Evolutionary conservation across 2,888 invertebrate species (phyloP).

Genomic region (Rotaria macrura): DNA sequence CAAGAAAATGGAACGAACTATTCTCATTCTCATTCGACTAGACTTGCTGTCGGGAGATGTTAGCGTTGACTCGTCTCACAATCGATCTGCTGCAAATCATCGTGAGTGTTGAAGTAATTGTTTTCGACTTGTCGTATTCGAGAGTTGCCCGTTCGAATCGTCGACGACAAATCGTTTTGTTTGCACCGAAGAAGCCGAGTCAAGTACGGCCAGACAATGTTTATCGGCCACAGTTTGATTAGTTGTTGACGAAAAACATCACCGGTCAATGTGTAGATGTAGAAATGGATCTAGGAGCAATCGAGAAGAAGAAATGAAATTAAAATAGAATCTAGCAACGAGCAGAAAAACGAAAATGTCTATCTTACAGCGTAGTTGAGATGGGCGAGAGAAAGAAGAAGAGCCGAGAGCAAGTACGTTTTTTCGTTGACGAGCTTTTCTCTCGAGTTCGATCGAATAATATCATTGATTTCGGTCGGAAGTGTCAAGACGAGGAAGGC

Average conservation of each 20-base stretch:
- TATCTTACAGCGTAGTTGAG: not conserved
- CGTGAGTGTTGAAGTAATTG: too few relatives aligned
- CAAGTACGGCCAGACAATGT: not conserved
- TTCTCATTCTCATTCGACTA: too few relatives aligned
- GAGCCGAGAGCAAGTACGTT: not conserved
- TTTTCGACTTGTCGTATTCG: too few relatives aligned
- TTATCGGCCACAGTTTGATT: not conserved
- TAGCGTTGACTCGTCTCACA: too few relatives aligned
- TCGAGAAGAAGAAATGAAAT: not conserved
- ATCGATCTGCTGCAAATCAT: too few relatives aligned
- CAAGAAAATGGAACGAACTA: too few relatives aligned
- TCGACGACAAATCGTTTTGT: too few relatives aligned
- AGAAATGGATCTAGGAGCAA: not conserved
- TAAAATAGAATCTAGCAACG: too few relatives aligned
- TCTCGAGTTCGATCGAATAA: not conserved
- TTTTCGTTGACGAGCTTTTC: not conserved
- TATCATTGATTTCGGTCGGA: constrained; percentile 13
- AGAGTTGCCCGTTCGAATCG: too few relatives aligned
- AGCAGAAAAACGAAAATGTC: too few relatives aligned
- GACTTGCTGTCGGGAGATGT: too few relatives aligned
- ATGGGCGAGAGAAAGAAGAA: not conserved
- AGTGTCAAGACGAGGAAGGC: not conserved
- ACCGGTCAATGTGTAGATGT: not conserved
- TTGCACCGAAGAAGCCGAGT: not conserved
- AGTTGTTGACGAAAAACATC: constrained; percentile 17